Percentiles rank a stretch among this genome's conserved stretches.
Evolutionary conservation across 2,797 vertebrate genomes (phyloP).

Genomic region (Lycodopsis pacificus): DNA sequence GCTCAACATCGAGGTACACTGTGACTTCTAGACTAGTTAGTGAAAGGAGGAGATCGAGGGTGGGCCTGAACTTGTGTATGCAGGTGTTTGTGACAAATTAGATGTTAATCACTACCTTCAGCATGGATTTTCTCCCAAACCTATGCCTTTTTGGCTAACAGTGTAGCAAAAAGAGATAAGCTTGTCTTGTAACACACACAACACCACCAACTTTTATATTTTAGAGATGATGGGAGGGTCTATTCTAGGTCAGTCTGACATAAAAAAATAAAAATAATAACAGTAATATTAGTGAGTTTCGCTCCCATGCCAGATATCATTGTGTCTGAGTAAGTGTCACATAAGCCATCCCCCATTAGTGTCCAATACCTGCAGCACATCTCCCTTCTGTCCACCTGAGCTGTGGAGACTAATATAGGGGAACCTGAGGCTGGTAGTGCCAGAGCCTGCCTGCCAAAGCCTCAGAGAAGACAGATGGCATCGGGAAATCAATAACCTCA

Average conservation of each 20-base stretch:
- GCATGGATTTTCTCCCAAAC: slow-evolving; percentile 29
- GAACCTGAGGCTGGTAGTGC: slow-evolving; percentile 73
- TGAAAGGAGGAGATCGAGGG: slow-evolving; percentile 73
- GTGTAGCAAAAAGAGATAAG: neutral
- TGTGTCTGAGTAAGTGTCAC: slow-evolving; percentile 44
- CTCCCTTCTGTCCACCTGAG: slow-evolving; percentile 65
- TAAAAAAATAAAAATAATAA: neutral
- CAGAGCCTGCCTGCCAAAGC: slow-evolving; percentile 75
- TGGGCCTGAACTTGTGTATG: slow-evolving; percentile 75
- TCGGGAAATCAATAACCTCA: slow-evolving; percentile 82
- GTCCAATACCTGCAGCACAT: slow-evolving; percentile 55
- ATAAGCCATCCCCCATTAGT: slow-evolving; percentile 46
- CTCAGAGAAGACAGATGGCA: slow-evolving; percentile 80
- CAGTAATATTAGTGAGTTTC: slow-evolving; percentile 17
- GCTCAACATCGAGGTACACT: slow-evolving; percentile 79
- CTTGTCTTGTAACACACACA: neutral
- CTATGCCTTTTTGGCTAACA: slow-evolving; percentile 13
- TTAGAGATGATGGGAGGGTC: neutral
- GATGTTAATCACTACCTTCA: slow-evolving; percentile 73
- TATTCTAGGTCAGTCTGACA: slow-evolving; percentile 13
- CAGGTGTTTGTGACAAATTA: slow-evolving; percentile 81
- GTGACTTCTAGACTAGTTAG: slow-evolving; percentile 79
- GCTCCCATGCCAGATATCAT: slow-evolving; percentile 34
- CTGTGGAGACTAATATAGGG: slow-evolving; percentile 53
- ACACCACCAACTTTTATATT: neutral